Base-by-base conservation (phyloP, 2,797 vertebrate genomes). In the Sebastiscus albofasciatus region DNA sequence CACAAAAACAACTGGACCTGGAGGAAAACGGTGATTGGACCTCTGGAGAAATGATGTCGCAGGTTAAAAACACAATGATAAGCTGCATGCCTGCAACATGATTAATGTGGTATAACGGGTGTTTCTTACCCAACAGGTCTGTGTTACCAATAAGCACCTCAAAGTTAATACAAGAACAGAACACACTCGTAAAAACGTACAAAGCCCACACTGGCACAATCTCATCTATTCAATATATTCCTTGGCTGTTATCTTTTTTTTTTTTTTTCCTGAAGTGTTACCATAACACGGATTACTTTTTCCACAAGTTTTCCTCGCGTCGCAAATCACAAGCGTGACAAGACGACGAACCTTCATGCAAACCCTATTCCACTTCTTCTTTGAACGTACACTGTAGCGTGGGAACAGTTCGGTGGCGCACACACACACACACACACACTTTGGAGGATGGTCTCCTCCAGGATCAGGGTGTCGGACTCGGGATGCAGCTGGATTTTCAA, bases 131-230 rank as follows among this genome's bases (percentile, higher is more conserved):
- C 82, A 80, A 80, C 58, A 39, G 65, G 79, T 79, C 18, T 75
- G 87, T 83, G 87, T 83, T 79, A 80, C 81, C 62, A 67, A 78
- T 73, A 85, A 95, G 93, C 92, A 94, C 92, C 93, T 92, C 34
- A 85, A 90, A 83, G 85, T 91, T 91, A 84, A 93, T 69, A 92
- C 56, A 77, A 85, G 49, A 92, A 91, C 73, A 86, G 70, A 90
- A 83, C 79, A 92, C 80, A 89, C 82, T 82, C 80, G 62, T 68
- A 83, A 86, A 89, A 91, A 62, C 58, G 31, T 86, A 92, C 80
- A 89, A 85, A 87, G 77, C 67, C 72, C 80, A 88, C 71, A 85
- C 87, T 80, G 83, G 87, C 81, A 87, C 82, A 81, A 29, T 81
- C 67, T 83, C 74, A 56, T 81, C 69, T 67, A 75, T 77, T 89